Percentiles rank a stretch among this genome's conserved stretches.
phyloP scores from a whole-genome alignment of 2,113 vertebrate species.

The Passerina amoena region DNA sequence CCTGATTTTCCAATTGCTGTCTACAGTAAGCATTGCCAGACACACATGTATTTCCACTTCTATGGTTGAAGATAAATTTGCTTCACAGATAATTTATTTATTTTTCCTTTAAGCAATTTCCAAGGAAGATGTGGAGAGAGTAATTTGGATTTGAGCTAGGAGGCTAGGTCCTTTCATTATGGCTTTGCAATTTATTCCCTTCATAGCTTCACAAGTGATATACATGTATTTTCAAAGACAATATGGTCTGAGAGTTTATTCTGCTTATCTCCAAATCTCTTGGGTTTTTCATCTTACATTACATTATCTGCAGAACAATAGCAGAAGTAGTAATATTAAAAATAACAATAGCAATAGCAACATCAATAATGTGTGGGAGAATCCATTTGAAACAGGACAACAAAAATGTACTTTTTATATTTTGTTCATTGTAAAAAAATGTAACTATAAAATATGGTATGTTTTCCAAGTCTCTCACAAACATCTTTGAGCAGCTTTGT shows the following conservation, averaged over 20 bases:
- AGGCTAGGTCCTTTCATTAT: background rate
- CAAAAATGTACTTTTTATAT: background rate
- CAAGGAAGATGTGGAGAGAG: background rate
- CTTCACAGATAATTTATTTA: background rate
- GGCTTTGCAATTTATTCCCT: background rate
- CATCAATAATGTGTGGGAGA: background rate
- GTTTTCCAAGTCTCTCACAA: background rate
- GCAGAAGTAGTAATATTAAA: background rate
- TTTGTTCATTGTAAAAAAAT: background rate
- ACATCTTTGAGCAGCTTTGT: background rate
- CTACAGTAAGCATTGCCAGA: background rate
- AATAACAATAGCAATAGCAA: background rate
- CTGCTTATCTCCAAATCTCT: background rate
- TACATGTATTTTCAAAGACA: background rate
- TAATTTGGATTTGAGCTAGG: background rate
- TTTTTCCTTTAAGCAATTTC: constrained; percentile 14
- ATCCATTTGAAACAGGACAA: background rate
- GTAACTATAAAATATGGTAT: background rate
- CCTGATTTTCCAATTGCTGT: background rate
- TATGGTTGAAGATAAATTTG: background rate
- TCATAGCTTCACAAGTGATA: background rate
- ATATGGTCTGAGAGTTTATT: background rate
- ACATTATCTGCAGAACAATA: background rate
- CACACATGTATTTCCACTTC: background rate
- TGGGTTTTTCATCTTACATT: background rate